Evolutionary conservation across 2,113 vertebrate genomes (phyloP), one percentile per base, ranked within the genome.

Genomic region (Stigmatopora argus): DNA sequence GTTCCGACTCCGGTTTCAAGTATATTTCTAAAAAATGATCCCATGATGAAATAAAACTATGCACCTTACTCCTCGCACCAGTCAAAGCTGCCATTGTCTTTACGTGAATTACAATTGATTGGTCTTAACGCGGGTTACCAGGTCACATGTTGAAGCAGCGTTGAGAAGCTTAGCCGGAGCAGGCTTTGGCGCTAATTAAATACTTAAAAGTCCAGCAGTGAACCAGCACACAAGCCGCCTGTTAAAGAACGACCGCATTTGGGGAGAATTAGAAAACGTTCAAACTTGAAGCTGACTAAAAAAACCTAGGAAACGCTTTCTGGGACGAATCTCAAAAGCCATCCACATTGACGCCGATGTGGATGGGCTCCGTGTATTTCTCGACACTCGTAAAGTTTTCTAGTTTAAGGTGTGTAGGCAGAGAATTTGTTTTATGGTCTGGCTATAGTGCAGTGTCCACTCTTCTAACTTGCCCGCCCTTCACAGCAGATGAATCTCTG

Each of bases 101-200:
- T 74, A 56, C 77, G 62, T 73, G 65, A 85, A 72, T 66, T 45
- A 62, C 69, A 73, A 77, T 74, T 88, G 88, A 90, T 89, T 78
- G 83, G 74, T 69, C 77, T 83, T 74, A 72, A 77, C 80, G 35
- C 74, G 65, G 78, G 84, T 71, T 75, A 84, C 55, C 79, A 66
- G 83, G 87, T 91, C 90, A 91, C 88, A 90, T 91, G 90, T 89
- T 89, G 84, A 87, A 83, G 82, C 82, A 84, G 80, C 85, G 83
- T 87, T 83, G 83, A 86, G 83, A 81, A 84, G 89, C 90, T 89
- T 89, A 90, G 78, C 84, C 38, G 62, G 77, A 82, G 88, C 86
- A 86, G 84, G 87, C 85, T 87, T 89, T 84, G 79, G 64, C 79
- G 82, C 87, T 88, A 90, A 91, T 91, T 92, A 90, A 88, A 91